Conservation (phyloP, 2,797 vertebrate species). For the Caiman crocodilus region DNA sequence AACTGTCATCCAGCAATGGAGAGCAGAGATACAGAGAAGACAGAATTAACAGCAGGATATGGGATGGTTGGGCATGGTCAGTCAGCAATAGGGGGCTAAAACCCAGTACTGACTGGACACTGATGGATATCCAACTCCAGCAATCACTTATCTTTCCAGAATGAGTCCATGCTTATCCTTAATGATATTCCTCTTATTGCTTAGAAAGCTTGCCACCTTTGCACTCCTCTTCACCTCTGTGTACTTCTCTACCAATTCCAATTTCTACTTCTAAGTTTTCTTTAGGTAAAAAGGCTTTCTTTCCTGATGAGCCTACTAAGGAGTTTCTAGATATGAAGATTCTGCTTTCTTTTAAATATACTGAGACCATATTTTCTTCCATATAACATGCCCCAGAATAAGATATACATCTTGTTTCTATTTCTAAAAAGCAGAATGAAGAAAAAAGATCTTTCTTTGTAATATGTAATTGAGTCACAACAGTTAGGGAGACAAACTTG, state of each 20-base stretch:
- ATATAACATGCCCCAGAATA: too few species aligned
- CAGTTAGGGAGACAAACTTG: too few species aligned
- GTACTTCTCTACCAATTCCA: slow-evolving; percentile 91
- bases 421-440: too few species aligned
- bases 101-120: background rate
- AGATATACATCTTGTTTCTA: too few species aligned
- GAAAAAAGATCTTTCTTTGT: too few species aligned
- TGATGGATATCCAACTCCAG: background rate
- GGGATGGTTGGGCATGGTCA: background rate
- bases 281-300: slow-evolving; percentile 92
- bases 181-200: slow-evolving; percentile 92
- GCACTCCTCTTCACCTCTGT: slow-evolving; percentile 90
- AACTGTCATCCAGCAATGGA: background rate
- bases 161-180: slow-evolving; percentile 90
- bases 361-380: background rate
- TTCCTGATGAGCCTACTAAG: slow-evolving; percentile 84
- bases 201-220: slow-evolving; percentile 93
- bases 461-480: too few species aligned
- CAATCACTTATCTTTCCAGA: slow-evolving; percentile 65
- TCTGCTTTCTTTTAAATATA: background rate
- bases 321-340: background rate
- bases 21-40: background rate
- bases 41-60: background rate
- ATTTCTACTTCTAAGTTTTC: slow-evolving; percentile 90
- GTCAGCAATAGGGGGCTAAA: background rate